Base-by-base conservation (phyloP, 2,113 vertebrate species). In the Macrotus californicus region DNA sequence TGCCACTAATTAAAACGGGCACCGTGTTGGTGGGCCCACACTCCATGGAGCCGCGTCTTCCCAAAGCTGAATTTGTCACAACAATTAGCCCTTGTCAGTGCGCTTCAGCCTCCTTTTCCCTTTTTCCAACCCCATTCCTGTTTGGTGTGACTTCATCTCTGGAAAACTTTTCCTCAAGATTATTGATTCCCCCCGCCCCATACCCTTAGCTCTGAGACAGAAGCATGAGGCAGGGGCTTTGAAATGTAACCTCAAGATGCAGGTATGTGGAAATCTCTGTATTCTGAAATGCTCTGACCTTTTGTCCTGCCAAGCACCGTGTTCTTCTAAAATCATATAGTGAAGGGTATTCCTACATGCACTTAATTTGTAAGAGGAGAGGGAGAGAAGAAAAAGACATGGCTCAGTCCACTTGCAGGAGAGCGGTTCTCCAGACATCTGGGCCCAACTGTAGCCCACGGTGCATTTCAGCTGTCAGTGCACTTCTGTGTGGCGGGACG, bases 391-490 rank as follows among this genome's bases (percentile, higher is more conserved):
- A 18, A 66, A 86, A 82, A 86, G 82, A 54, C 69, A 46, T 82
- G 91, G 80, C 94, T 95, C 75, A 8, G 96, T 96, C 92, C 84
- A 39, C 26, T 66, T 96, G 89, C 82, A 96, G 90, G 96, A 75
- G 41, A 96, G 70, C 0, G 24, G 54, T 88, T 87, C 46, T 95
- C 91, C n/a, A 97, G 96, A 97, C 96, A 97, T 83, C 93, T 97
- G 89, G 97, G 94, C 96, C 95, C 94, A 94, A 95, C 89, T 61
- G 34, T 86, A 97, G 96, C 72, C 94, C 94, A 96, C 96, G 70
- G 39, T 86, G 96, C 97, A 98, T 98, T 98, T 98, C 50, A 98
- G 80, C 97, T 97, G 64, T 97, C 97, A 98, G 97, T 96, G 97
- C n/a, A 93, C 92, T 97, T 97, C 93, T 97, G 82, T 94, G n/a